These are phyloP conservation scores for Odocoileus hemionus DNA, from an alignment of 2,113 vertebrate species.

Conservation along the genomic window DNA sequence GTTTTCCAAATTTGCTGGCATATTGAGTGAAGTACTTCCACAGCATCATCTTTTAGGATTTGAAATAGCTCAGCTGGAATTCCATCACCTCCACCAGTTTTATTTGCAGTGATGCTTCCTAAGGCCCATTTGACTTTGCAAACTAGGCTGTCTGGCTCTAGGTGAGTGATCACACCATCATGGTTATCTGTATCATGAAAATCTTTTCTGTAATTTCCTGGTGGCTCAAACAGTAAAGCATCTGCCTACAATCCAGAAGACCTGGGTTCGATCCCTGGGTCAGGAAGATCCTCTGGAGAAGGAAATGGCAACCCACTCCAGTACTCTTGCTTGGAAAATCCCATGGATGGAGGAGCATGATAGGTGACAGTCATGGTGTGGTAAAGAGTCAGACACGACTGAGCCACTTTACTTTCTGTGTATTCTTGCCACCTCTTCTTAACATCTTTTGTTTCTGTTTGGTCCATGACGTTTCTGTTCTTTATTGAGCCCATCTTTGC, in stretches of 20 bases:
- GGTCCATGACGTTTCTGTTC: neutral
- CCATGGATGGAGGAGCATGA: neutral
- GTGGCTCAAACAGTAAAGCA: neutral
- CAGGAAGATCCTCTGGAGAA: neutral
- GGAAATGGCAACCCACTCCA: neutral
- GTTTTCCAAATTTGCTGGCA: neutral
- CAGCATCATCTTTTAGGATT: neutral
- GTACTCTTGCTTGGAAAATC: neutral
- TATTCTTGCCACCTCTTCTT: neutral
- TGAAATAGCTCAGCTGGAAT: neutral
- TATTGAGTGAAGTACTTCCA: neutral
- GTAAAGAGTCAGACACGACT: neutral
- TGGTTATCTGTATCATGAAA: neutral
- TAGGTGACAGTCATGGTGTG: neutral
- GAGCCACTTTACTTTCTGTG: neutral
- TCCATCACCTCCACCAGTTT: neutral
- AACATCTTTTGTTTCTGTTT: neutral
- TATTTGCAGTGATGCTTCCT: neutral
- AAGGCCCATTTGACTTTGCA: neutral
- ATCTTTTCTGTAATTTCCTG: neutral
- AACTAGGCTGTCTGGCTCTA: neutral
- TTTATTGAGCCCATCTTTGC: neutral
- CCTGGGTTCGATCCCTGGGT: accelerated
- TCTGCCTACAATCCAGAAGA: neutral
- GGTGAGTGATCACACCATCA: neutral